A percentile compares a stretch with the other conserved stretches of the same genome.
phyloP scores from a whole-genome alignment of 2,888 invertebrate genomes.

The Ischnura elegans region DNA sequence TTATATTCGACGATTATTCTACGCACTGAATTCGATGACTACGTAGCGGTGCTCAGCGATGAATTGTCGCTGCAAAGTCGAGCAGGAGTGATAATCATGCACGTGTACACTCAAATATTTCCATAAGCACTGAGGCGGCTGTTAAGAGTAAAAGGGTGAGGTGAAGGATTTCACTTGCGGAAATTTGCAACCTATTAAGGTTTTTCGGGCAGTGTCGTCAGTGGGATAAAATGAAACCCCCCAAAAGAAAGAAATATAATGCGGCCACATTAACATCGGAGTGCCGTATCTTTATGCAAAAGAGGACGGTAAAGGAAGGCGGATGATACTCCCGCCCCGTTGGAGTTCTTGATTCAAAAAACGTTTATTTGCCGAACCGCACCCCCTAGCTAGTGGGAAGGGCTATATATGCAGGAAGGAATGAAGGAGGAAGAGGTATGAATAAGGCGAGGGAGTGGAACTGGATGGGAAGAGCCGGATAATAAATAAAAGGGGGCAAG shows the following conservation, averaged over 20 bases:
- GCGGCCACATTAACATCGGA: background rate
- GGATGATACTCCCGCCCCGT: background rate
- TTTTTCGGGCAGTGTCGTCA: background rate
- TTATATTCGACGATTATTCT: no score
- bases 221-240: background rate
- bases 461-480: background rate
- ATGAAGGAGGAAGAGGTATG: background rate
- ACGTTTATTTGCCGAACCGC: conserved; percentile 22
- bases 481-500: conserved; percentile 7
- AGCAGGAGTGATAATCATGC: background rate
- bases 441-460: background rate
- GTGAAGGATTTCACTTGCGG: background rate
- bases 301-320: background rate
- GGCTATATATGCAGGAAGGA: background rate
- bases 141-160: background rate
- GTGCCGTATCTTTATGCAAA: conserved; percentile 35
- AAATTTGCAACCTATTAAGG: conserved; percentile 18
- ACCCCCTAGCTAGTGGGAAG: background rate
- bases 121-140: background rate
- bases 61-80: no score
- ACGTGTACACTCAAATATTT: background rate
- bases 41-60: no score
- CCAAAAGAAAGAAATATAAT: conserved; percentile 3
- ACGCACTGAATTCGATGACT: no score
- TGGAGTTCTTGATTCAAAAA: conserved; percentile 18